Base-by-base conservation (phyloP, 2,113 vertebrate genomes). In the Oryzias curvinotus region DNA sequence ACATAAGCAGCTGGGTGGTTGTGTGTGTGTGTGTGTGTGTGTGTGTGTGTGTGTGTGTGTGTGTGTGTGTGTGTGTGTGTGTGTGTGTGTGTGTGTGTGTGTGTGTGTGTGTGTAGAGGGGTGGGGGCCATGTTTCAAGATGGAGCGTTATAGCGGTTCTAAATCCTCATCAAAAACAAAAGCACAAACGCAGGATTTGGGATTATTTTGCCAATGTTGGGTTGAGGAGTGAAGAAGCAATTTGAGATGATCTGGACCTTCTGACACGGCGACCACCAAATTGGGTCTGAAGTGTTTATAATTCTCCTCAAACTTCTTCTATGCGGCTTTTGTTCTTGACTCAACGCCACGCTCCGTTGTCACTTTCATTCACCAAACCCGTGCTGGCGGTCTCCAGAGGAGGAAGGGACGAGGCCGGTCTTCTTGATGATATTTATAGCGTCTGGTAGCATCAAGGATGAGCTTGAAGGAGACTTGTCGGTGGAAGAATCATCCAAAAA, bases 201-300 rank as follows among this genome's bases (percentile, higher is more conserved):
- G 7, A 26, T 65, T 63, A 45, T 42, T 65, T 79, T 55, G 46
- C 3, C 65, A 56, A 50, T 28, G 41, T 41, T 5, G 30, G 69
- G 53, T 58, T 58, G 51, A 48, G 13, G 21, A 53, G 41, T 18
- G 45, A 59, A 41, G 63, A 83, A 90, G 45, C 71, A 73, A 65
- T 90, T 87, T 84, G 57, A 84, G 78, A 68, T 69, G 80, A 77
- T 86, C 81, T 90, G 87, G 77, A 77, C 59, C 47, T 78, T 76
- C 79, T 84, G 81, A 86, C 81, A 62, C 43, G 6, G 65, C 63
- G 66, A 63, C 59, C 21, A 46, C 63, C 73, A 67, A 85, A 89
- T 80, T 74, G 65, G 77, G 52, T 73, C 60, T 83, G 79, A 86
- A 85, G 77, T 87, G 73, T 87, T 85, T 87, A 83, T 87, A 83